These are phyloP conservation scores for Drosophila elegans DNA, from an alignment of 1,140 invertebrate species.

Conservation along the genomic window DNA sequence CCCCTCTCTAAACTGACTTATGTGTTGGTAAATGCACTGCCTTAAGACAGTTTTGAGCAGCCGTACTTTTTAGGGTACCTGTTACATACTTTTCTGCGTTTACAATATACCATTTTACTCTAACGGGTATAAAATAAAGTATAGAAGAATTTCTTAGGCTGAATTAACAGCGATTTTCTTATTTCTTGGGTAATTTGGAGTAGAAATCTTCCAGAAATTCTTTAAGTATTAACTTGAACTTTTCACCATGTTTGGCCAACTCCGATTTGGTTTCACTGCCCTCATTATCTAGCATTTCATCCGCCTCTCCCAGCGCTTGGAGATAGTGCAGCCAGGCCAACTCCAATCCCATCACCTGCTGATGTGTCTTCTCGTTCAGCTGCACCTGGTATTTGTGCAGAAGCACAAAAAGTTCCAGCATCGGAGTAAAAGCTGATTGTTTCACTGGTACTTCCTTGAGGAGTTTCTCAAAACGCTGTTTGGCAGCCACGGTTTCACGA, in stretches of 20 bases:
- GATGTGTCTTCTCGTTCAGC: constrained; percentile 45
- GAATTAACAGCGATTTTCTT: not conserved
- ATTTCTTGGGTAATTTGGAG: constrained; percentile 65
- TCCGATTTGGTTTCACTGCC: constrained; percentile 47
- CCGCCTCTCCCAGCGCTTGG: constrained; percentile 61
- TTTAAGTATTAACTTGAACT: constrained; percentile 66
- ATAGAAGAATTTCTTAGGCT: too few relatives aligned
- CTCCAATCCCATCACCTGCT: constrained; percentile 61
- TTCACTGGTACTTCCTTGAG: constrained; percentile 58
- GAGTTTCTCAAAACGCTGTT: constrained; percentile 60
- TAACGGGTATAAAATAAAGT: too few relatives aligned
- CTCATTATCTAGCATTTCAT: constrained; percentile 79
- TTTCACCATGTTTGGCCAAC: constrained; percentile 59
- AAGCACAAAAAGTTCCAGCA: constrained; percentile 74
- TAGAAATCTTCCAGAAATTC: constrained; percentile 76
- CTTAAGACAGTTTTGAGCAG: too few relatives aligned
- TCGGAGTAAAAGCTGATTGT: constrained; percentile 57
- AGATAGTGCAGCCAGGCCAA: constrained; percentile 71
- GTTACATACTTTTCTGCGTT: too few relatives aligned
- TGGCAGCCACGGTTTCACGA: constrained; percentile 61
- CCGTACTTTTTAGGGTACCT: too few relatives aligned
- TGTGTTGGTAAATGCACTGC: too few relatives aligned
- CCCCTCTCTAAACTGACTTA: too few relatives aligned
- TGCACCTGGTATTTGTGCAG: constrained; percentile 73
- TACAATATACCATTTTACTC: too few relatives aligned